phyloP scores from a whole-genome alignment of 2,888 invertebrate species.

The Vesta saturnalis region DNA sequence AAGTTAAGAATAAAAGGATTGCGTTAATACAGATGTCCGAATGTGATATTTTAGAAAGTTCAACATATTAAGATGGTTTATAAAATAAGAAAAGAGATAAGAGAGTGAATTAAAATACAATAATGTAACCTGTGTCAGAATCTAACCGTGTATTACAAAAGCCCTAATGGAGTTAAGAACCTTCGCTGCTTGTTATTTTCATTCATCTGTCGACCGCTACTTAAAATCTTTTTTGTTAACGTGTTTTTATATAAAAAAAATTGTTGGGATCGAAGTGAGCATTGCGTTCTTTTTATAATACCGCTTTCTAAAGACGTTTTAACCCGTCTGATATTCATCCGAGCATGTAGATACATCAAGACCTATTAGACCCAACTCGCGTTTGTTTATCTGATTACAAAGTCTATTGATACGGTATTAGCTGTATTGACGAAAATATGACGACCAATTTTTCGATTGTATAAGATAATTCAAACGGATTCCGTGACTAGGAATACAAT shows the following conservation, averaged over 20 bases:
- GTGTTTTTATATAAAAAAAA: constrained; percentile 37
- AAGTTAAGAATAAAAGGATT: too few species aligned
- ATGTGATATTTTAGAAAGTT: constrained; percentile 14
- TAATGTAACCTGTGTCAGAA: constrained; percentile 37
- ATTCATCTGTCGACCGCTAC: constrained; percentile 43
- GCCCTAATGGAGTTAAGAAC: constrained; percentile 41
- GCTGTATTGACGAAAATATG: constrained; percentile 26
- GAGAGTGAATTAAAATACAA: constrained; percentile 32
- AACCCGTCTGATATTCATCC: constrained; percentile 52
- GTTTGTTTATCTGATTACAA: constrained; percentile 38
- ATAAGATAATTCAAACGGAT: too few species aligned
- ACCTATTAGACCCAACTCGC: constrained; percentile 37
- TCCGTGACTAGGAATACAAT: too few species aligned
- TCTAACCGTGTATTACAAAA: constrained; percentile 33
- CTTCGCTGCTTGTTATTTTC: constrained; percentile 39
- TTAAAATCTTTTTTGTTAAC: constrained; percentile 39
- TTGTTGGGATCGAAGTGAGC: constrained; percentile 40
- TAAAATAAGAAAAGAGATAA: constrained; percentile 31
- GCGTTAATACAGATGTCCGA: too few species aligned
- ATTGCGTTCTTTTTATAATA: constrained; percentile 51
- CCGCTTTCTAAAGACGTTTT: constrained; percentile 61
- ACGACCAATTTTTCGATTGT: too few species aligned
- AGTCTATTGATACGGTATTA: constrained; percentile 40
- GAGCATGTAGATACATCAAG: constrained; percentile 45
- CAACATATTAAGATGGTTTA: constrained; percentile 21